A percentile compares a stretch with the other conserved stretches of the same genome.
phyloP scores from a whole-genome alignment of 1,140 invertebrate genomes.

The Magallana ariakensis region DNA sequence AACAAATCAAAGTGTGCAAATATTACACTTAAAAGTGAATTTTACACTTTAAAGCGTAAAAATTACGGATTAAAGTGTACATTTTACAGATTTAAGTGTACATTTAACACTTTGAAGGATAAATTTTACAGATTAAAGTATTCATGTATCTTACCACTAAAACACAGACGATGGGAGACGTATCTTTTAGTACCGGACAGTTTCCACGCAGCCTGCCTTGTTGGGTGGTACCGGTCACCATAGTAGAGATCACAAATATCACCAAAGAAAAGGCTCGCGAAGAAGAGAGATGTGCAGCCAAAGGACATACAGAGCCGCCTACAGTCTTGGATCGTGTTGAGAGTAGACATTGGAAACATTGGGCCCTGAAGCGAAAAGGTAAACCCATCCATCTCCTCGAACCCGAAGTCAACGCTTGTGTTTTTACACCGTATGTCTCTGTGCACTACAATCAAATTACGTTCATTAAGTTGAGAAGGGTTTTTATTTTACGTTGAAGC shows the following conservation, averaged over 20 bases:
- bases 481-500: too few relatives aligned
- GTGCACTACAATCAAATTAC: not conserved
- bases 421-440: not conserved
- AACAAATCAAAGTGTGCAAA: too few relatives aligned
- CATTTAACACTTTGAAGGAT: too few relatives aligned
- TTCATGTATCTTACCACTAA: not conserved
- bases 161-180: not conserved
- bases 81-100: too few relatives aligned
- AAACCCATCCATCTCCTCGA: slow-evolving; percentile 39
- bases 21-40: too few relatives aligned
- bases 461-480: too few relatives aligned
- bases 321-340: not conserved
- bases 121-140: too few relatives aligned
- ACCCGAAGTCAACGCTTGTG: slow-evolving; percentile 36
- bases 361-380: not conserved
- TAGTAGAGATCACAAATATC: too few relatives aligned
- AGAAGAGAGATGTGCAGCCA: not conserved
- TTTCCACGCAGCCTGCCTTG: not conserved
- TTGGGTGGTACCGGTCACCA: slow-evolving; percentile 37
- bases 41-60: too few relatives aligned
- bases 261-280: too few relatives aligned
- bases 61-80: too few relatives aligned
- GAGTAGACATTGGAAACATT: not conserved
- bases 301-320: not conserved
- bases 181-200: not conserved